Evolutionary conservation across 2,797 vertebrate species (phyloP), one percentile per base, ranked within the genome.

Genomic region (Caiman crocodilus): DNA sequence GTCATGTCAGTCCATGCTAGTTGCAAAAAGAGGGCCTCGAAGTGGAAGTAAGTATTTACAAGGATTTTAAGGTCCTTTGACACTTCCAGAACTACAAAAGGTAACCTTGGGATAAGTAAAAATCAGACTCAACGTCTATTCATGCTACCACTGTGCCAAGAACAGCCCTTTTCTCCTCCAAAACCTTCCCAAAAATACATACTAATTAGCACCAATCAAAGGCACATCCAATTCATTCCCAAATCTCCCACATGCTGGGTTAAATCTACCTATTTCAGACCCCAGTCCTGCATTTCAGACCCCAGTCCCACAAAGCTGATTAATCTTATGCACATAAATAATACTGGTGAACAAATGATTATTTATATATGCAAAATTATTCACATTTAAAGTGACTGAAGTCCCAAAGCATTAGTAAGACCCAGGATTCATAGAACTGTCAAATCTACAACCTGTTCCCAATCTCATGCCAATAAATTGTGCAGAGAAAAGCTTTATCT

Each of bases 311-410:
- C 21, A 55, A 7, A 0, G 10, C 42, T 1, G 50, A 23, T 23
- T 1, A 1, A 35, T 55, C 32, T 26, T 0, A 1, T 82, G 74
- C 26, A 35, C 18, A 8, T 1, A 9, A 13, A 5, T 0, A 0
- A 82, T 71, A 17, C 75, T n/a, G 10, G 35, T 35, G 67, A 35
- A 69, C 18, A 69, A 69, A 23, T 35, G 32, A 69, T 32, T 69
- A 69, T n/a, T 69, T 20, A 23, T 23, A 35, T 35, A 35, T 23
- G 67, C 35, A 35, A 69, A 69, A 20, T 69, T 67, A 67, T 67
- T 69, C 32, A 69, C 14, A 69, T 32, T 30, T 18, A 10, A 69
- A 35, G 3, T 35, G 30, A 18, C 9, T 32, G 67, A 17, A 35
- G 32, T 11, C n/a, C 30, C 21, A 14, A 6, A 17, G 30, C 21